Evolutionary conservation across 1,140 invertebrate genomes (phyloP).

Genomic region (Propsilocerus akamusi): DNA sequence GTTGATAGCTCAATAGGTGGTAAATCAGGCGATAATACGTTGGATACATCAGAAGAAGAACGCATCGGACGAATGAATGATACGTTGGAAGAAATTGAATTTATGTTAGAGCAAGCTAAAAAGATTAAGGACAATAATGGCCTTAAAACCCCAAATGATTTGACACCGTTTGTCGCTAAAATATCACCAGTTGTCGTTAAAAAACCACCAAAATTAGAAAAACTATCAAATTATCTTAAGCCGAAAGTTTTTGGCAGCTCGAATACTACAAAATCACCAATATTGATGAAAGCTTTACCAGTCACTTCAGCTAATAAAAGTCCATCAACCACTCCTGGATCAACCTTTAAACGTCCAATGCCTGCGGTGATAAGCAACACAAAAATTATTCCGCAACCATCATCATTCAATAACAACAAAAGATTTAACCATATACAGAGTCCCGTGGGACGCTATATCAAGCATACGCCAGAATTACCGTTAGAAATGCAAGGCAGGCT

Average conservation of each 20-base stretch:
- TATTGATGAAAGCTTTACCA: constrained; percentile 4
- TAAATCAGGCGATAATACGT: neutral
- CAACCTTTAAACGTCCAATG: constrained; percentile 5
- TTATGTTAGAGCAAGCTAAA: constrained; percentile 21
- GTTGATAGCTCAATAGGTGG: neutral
- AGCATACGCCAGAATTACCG: constrained; percentile 15
- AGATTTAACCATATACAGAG: constrained; percentile 21
- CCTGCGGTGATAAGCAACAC: neutral
- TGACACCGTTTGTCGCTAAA: neutral
- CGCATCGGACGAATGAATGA: too few species aligned
- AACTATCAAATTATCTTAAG: neutral
- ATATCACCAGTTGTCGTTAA: neutral
- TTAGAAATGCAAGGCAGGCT: neutral
- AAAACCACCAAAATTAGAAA: neutral
- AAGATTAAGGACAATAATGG: constrained; percentile 12
- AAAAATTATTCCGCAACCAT: neutral
- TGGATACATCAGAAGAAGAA: constrained; percentile 11
- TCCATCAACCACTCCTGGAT: too few species aligned
- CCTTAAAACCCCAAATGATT: neutral
- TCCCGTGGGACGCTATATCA: constrained; percentile 23
- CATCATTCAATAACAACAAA: constrained; percentile 10
- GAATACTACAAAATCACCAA: constrained; percentile 1
- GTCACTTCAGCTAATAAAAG: neutral
- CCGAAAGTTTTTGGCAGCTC: neutral
- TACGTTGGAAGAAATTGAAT: constrained; percentile 25